Percentiles rank a stretch among this genome's conserved stretches.
Conservation (phyloP, 2,888 invertebrate species). For the Dolichopus griseipennis region DNA sequence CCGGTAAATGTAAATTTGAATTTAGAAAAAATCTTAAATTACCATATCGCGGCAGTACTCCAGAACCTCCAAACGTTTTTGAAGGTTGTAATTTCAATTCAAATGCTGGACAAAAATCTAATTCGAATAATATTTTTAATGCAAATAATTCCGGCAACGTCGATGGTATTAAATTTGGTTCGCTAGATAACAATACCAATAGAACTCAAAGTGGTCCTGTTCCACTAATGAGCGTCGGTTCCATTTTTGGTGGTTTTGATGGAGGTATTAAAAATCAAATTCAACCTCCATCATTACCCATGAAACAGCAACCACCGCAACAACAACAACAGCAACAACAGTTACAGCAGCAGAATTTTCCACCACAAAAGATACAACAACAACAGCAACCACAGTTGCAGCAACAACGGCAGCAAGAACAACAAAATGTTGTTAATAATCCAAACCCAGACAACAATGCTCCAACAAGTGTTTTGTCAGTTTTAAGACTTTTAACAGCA, state of each 20-base stretch:
- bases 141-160: too few species aligned
- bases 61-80: slow-evolving; percentile 16
- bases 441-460: slow-evolving; percentile 8
- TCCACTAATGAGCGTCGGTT: background rate
- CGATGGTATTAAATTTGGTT: background rate
- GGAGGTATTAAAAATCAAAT: background rate
- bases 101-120: background rate
- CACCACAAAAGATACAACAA: background rate
- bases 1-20: slow-evolving; percentile 17
- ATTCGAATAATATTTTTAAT: too few species aligned
- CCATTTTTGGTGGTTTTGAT: background rate
- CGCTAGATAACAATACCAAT: background rate
- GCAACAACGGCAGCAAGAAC: background rate
- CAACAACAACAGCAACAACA: background rate
- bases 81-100: background rate
- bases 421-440: slow-evolving; percentile 8
- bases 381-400: background rate
- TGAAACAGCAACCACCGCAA: background rate
- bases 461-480: slow-evolving; percentile 19
- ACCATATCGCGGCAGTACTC: slow-evolving; percentile 18
- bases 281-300: background rate
- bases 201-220: background rate
- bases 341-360: too few species aligned
- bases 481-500: slow-evolving; percentile 19
- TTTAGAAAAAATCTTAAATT: slow-evolving; percentile 18